Conservation (phyloP, 2,113 vertebrate species). For the Bostrychus sinensis region DNA sequence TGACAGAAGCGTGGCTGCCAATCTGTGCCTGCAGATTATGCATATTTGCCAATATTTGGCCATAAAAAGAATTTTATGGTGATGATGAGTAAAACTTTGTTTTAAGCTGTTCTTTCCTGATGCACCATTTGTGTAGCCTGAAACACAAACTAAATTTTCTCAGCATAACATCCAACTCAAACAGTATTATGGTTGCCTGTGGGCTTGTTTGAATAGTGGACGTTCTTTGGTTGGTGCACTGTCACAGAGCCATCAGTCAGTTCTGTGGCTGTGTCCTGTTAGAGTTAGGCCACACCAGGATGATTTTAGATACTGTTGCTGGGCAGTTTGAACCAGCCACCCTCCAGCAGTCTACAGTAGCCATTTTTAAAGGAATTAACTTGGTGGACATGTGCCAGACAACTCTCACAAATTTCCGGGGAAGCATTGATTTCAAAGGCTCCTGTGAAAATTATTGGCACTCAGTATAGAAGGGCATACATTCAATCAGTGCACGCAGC, state of each 20-base stretch:
- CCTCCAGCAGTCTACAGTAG: not conserved
- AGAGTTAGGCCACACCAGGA: conserved; percentile 16
- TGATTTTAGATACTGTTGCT: conserved; percentile 29
- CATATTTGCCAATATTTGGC: too few relatives aligned
- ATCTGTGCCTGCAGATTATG: too few relatives aligned
- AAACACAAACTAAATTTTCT: too few relatives aligned
- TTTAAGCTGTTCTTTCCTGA: too few relatives aligned
- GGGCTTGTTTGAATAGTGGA: too few relatives aligned
- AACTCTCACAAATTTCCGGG: conserved; percentile 27
- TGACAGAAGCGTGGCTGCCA: too few relatives aligned
- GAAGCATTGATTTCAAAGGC: not conserved
- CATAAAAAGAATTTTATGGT: too few relatives aligned
- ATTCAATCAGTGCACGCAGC: conserved; percentile 15
- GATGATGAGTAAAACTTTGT: too few relatives aligned
- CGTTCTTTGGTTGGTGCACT: too few relatives aligned
- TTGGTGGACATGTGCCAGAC: conserved; percentile 11
- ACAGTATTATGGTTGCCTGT: not conserved
- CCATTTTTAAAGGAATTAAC: conserved; percentile 16
- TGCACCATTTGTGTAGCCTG: too few relatives aligned
- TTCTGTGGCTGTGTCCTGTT: not conserved
- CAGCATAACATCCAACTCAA: too few relatives aligned
- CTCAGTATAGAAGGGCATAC: conserved; percentile 5
- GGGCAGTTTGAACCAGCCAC: conserved; percentile 25
- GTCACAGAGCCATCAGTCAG: conserved; percentile 22
- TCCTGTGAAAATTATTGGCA: too few relatives aligned